Conservation (phyloP, 2,797 vertebrate species). For the Coregonus suidteri region DNA sequence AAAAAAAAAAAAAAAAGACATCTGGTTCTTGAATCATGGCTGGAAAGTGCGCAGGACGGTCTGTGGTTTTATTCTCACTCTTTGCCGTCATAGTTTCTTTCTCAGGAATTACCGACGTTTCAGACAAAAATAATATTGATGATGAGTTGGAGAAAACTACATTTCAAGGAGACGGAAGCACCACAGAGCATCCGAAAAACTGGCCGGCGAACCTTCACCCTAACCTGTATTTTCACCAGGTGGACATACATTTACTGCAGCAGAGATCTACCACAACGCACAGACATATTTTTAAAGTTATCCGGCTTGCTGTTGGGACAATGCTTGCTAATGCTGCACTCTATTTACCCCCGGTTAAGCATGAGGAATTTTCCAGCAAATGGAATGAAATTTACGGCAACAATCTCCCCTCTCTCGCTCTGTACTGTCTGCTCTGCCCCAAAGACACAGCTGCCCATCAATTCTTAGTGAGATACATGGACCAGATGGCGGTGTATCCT, state of each 20-base stretch:
- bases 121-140: slow-evolving; percentile 83
- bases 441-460: slow-evolving; percentile 89
- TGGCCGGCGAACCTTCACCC: slow-evolving; percentile 75
- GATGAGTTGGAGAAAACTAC: slow-evolving; percentile 79
- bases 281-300: slow-evolving; percentile 88
- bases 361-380: slow-evolving; percentile 89
- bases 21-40: slow-evolving; percentile 78
- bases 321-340: slow-evolving; percentile 88
- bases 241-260: slow-evolving; percentile 82
- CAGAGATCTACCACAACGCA: slow-evolving; percentile 88
- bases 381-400: slow-evolving; percentile 99
- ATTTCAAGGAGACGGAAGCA: slow-evolving; percentile 51
- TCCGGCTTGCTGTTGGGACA: slow-evolving; percentile 82
- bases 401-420: slow-evolving; percentile 90
- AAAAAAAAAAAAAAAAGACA: neutral
- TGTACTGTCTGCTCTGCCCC: slow-evolving; percentile 92
- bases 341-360: slow-evolving; percentile 91
- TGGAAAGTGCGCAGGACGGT: slow-evolving; percentile 73
- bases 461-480: slow-evolving; percentile 91
- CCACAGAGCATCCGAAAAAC: slow-evolving; percentile 72
- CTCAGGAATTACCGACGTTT: slow-evolving; percentile 83
- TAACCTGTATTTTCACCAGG: slow-evolving; percentile 86
- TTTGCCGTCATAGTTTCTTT: slow-evolving; percentile 75
- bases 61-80: slow-evolving; percentile 72
- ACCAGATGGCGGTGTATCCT: slow-evolving; percentile 91